Evolutionary conservation across 2,113 vertebrate species (phyloP).

Genomic region (Cololabis saira): DNA sequence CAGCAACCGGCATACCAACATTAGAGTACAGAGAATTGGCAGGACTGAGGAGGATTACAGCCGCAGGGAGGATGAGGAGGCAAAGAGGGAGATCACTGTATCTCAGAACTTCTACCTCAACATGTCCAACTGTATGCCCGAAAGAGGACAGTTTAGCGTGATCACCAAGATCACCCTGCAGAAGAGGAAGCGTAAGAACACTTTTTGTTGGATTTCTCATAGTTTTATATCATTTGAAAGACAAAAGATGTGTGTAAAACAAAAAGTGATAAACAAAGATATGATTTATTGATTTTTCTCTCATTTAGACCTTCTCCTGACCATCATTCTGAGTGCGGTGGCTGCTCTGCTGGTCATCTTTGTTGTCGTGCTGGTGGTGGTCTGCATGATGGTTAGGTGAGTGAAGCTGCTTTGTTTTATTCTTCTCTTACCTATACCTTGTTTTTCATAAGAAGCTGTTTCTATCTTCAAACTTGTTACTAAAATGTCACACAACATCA

Average conservation of each 20-base stretch:
- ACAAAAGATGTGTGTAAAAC: not conserved
- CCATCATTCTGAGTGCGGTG: slow-evolving; percentile 77
- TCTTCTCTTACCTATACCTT: not conserved
- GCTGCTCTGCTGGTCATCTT: slow-evolving; percentile 67
- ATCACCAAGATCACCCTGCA: slow-evolving; percentile 82
- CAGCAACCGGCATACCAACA: slow-evolving; percentile 70
- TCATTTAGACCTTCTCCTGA: slow-evolving; percentile 77
- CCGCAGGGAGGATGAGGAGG: slow-evolving; percentile 82
- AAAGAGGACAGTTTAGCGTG: slow-evolving; percentile 76
- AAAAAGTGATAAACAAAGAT: not conserved
- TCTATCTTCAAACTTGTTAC: not conserved
- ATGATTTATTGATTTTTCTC: slow-evolving; percentile 6
- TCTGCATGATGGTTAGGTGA: slow-evolving; percentile 85
- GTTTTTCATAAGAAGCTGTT: not conserved
- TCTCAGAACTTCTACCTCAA: slow-evolving; percentile 89
- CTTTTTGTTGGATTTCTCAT: not conserved
- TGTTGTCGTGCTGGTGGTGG: slow-evolving; percentile 72
- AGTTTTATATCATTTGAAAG: not conserved
- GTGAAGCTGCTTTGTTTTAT: slow-evolving; percentile 31
- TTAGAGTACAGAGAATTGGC: slow-evolving; percentile 77
- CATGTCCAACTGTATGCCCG: slow-evolving; percentile 88
- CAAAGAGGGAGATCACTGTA: slow-evolving; percentile 69
- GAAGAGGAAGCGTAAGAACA: slow-evolving; percentile 41
- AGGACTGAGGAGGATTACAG: slow-evolving; percentile 65
- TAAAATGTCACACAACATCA: too few relatives aligned